These are phyloP conservation scores for Zaprionus inermis DNA, from an alignment of 1,140 invertebrate species.

Conservation along the genomic window DNA sequence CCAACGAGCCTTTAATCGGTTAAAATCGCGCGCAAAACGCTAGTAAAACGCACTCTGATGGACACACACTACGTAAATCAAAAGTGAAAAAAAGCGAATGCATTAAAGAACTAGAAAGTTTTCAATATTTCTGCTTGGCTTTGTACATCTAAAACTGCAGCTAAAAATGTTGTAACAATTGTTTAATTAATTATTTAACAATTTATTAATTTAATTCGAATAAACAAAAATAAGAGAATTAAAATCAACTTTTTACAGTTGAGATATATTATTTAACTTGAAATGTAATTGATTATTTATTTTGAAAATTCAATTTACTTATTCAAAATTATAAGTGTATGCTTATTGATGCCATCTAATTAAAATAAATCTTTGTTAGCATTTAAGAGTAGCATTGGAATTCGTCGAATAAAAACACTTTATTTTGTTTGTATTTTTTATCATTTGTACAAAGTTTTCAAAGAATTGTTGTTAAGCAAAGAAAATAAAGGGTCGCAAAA, in stretches of 20 bases:
- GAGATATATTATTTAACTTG: not conserved
- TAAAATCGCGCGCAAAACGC: constrained; percentile 37
- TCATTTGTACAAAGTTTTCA: not conserved
- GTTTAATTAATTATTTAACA: not conserved
- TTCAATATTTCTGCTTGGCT: too few relatives aligned
- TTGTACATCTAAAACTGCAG: too few relatives aligned
- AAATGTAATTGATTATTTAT: not conserved
- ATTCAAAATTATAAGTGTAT: not conserved
- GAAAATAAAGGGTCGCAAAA: not conserved
- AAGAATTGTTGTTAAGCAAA: not conserved
- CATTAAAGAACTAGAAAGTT: too few relatives aligned
- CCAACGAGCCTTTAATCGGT: constrained; percentile 33
- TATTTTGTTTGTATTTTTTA: not conserved
- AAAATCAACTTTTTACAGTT: not conserved
- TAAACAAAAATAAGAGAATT: not conserved
- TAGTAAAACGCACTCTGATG: constrained; percentile 8
- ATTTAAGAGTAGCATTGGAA: not conserved
- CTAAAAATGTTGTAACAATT: not conserved
- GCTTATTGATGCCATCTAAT: not conserved
- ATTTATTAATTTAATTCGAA: not conserved
- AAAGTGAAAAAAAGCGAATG: too few relatives aligned
- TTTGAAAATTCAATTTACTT: not conserved
- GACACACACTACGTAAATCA: constrained; percentile 5
- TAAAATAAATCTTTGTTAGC: not conserved
- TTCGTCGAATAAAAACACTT: not conserved